Conservation (phyloP, 1,140 invertebrate genomes). For the Meloidogyne exigua region DNA sequence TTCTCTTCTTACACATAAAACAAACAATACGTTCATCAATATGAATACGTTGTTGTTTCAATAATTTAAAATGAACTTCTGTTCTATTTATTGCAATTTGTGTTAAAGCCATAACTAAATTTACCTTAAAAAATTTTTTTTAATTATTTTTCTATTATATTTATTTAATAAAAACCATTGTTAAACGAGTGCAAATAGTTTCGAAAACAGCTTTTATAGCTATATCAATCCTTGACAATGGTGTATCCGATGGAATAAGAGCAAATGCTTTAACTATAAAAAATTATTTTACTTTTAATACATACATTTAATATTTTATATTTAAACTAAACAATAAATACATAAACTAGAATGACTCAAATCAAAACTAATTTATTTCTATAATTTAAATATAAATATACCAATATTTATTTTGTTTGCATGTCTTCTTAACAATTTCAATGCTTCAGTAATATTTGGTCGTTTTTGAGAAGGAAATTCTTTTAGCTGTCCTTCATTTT, state of each 20-base stretch:
- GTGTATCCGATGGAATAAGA: constrained; percentile 37
- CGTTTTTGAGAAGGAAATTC: background rate
- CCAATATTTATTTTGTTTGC: constrained; percentile 40
- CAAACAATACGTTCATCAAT: constrained; percentile 36
- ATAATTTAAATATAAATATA: background rate
- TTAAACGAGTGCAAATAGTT: constrained; percentile 33
- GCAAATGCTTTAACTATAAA: constrained; percentile 35
- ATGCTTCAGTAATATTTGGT: constrained; percentile 43
- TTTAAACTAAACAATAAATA: too few species aligned
- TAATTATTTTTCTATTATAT: too few species aligned
- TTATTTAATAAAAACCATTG: constrained; percentile 22
- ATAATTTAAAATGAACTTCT: constrained; percentile 25
- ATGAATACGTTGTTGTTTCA: constrained; percentile 17
- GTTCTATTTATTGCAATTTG: constrained; percentile 25
- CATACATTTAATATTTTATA: too few species aligned
- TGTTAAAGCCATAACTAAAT: constrained; percentile 28
- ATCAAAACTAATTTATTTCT: background rate
- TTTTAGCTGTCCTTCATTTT: constrained; percentile 23
- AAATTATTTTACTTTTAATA: constrained; percentile 6
- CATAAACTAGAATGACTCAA: background rate
- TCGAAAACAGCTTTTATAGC: constrained; percentile 46
- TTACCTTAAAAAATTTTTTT: background rate
- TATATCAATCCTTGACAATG: constrained; percentile 31
- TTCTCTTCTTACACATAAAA: constrained; percentile 37
- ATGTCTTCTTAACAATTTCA: constrained; percentile 44